Percentiles rank a stretch among this genome's conserved stretches.
Evolutionary conservation across 2,888 invertebrate species (phyloP).

Genomic region (Geophilus truncorum): DNA sequence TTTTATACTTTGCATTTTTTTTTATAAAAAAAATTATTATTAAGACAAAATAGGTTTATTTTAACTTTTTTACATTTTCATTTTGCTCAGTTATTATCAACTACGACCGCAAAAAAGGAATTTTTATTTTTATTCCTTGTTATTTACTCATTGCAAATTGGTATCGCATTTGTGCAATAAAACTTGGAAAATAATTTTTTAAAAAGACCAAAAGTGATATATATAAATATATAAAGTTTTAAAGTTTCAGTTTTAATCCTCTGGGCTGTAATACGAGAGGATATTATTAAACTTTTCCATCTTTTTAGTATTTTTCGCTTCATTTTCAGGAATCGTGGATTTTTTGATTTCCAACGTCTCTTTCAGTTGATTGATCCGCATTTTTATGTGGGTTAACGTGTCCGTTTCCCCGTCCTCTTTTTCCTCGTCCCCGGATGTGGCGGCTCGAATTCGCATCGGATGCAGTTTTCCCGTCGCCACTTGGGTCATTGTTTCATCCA

Average conservation of each 20-base stretch:
- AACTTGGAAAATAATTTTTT: background rate
- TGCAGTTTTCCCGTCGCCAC: background rate
- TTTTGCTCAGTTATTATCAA: no score
- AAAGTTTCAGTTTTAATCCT: background rate
- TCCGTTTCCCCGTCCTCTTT: background rate
- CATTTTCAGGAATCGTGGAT: background rate
- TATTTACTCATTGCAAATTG: no score
- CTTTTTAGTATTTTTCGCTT: background rate
- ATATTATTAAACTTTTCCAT: constrained; percentile 10
- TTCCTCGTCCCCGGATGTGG: background rate
- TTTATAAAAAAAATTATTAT: no score
- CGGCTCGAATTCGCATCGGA: background rate
- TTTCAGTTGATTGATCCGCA: background rate
- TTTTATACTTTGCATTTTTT: no score
- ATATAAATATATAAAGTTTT: background rate
- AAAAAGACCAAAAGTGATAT: background rate
- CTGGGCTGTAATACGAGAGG: background rate
- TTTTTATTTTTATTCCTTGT: no score
- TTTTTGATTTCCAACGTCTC: background rate
- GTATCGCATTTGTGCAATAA: background rate
- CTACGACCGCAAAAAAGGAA: no score
- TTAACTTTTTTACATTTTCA: no score
- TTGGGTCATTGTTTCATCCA: background rate
- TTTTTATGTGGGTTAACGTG: background rate
- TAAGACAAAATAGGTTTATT: no score